These are phyloP conservation scores for Poeciliopsis paucimaculata DNA, from an alignment of 2,797 vertebrate species.

Conservation along the genomic window DNA sequence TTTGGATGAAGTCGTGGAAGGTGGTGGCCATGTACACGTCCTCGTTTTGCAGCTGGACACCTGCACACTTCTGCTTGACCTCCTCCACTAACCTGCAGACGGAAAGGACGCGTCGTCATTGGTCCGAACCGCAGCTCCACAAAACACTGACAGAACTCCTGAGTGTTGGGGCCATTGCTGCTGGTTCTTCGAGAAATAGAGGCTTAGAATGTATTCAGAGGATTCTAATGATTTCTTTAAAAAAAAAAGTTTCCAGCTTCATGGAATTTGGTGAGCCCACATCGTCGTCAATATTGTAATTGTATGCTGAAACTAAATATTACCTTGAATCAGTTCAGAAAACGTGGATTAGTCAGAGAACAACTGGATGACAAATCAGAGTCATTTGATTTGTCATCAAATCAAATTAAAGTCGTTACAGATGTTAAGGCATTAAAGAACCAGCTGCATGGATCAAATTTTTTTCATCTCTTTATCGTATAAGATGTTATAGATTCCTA, in stretches of 20 bases:
- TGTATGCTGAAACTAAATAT: background rate
- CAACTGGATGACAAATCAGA: background rate
- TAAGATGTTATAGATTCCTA: background rate
- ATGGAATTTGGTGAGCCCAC: background rate
- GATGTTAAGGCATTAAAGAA: background rate
- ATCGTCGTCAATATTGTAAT: background rate
- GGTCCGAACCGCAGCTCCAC: background rate
- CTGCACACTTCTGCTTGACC: constrained; percentile 88
- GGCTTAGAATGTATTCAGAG: background rate
- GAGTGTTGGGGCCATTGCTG: background rate
- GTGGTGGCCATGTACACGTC: constrained; percentile 95
- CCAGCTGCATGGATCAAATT: background rate
- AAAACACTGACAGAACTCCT: background rate
- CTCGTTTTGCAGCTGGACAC: constrained; percentile 90
- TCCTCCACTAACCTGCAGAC: constrained; percentile 90
- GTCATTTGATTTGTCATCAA: background rate
- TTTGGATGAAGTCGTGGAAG: constrained; percentile 92
- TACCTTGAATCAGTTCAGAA: background rate
- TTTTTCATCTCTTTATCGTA: background rate
- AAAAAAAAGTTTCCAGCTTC: background rate
- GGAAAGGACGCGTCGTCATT: background rate
- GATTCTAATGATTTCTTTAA: background rate
- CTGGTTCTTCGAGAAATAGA: background rate
- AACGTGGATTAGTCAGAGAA: background rate
- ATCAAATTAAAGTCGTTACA: too few species aligned